Percentiles rank a stretch among this genome's conserved stretches.
These are phyloP conservation scores for Oryzias woworae DNA, from an alignment of 2,113 vertebrate genomes.

Conservation along the genomic window DNA sequence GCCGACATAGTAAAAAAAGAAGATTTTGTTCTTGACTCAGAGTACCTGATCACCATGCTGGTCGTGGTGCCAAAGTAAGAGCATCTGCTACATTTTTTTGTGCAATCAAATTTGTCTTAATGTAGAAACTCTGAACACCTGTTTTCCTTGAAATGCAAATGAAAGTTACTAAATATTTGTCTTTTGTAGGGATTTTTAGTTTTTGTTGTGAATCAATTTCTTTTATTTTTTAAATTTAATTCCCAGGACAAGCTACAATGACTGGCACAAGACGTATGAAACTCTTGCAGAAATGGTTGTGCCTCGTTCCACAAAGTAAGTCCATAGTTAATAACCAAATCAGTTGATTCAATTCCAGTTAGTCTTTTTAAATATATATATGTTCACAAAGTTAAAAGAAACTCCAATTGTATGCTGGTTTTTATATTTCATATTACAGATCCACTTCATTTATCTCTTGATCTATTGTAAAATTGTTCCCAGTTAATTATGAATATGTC, in stretches of 20 bases:
- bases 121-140: background rate
- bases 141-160: background rate
- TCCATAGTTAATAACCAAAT: background rate
- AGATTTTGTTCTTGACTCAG: slow-evolving; percentile 97
- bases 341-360: background rate
- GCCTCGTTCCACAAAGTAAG: slow-evolving; percentile 97
- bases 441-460: no score
- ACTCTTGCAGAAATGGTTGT: slow-evolving; percentile 97
- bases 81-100: background rate
- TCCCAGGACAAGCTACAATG: slow-evolving; percentile 83
- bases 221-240: background rate
- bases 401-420: no score
- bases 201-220: background rate
- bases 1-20: slow-evolving; percentile 98
- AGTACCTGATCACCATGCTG: slow-evolving; percentile 95
- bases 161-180: background rate
- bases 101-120: background rate
- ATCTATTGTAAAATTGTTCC: no score
- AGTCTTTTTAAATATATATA: background rate
- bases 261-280: slow-evolving; percentile 98
- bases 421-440: no score
- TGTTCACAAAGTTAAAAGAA: no score
- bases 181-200: background rate
- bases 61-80: slow-evolving; percentile 98
- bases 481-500: no score